Base-by-base conservation (phyloP, 2,113 vertebrate genomes). In the Atrichornis clamosus region DNA sequence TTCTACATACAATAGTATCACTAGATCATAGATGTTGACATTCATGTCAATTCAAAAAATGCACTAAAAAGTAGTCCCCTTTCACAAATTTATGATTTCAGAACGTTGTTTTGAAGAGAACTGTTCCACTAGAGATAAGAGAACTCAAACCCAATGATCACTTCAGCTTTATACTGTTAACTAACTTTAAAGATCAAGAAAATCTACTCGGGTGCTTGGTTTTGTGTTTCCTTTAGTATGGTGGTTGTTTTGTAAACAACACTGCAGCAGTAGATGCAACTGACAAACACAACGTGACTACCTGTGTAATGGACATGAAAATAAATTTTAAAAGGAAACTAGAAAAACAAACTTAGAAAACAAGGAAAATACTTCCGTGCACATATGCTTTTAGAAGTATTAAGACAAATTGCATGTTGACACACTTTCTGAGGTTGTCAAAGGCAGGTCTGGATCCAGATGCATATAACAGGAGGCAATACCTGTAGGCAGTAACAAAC, bases 391-490 rank as follows among this genome's bases (percentile, higher is more conserved):
- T 35, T 13, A 7, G 2, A 81, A 78, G 7, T 5, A 50, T 8
- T 18, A 68, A 22, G 6, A 7, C 17, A 37, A 30, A 39, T 0
- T 52, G n/a, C 7, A 8, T 1, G 11, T 8, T 74, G 16, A 53
- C 7, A 24, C 0, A 4, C 59, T 67, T 60, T 68, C 72, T 62
- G 30, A 73, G 21, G 17, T 2, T 62, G 15, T 17, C 14, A 32
- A 73, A 56, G 19, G 23, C 17, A 80, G 64, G 39, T 21, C 28
- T 55, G 16, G 9, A 79, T 53, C 16, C 11, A 83, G 47, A 74
- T 16, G 2, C 22, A 37, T 1, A 0, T 4, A 72, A 44, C 10
- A 67, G 6, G 13, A 42, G 23, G 1, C 20, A 32, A 17, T 46
- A 78, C 75, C 26, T 15, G 6, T 0, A 72, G 9, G 15, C 15